A percentile compares a stretch with the other conserved stretches of the same genome.
These are phyloP conservation scores for Nixonia krombeini DNA, from an alignment of 1,140 invertebrate genomes.

Conservation along the genomic window DNA sequence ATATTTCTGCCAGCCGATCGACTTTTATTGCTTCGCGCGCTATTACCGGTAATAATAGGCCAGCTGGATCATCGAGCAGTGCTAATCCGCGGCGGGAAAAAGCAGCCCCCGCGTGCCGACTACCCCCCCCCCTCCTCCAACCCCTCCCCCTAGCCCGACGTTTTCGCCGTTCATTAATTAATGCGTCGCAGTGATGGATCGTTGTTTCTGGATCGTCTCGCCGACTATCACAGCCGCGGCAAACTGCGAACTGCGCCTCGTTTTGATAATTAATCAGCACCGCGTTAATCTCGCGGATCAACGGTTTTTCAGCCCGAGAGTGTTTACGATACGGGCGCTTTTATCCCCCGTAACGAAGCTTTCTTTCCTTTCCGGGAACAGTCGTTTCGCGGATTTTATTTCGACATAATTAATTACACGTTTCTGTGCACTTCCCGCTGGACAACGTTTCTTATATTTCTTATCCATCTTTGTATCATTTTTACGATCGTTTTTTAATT, in stretches of 20 bases:
- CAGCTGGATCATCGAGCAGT: not conserved
- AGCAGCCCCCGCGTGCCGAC: not conserved
- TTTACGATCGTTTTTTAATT: too few species aligned
- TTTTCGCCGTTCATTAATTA: constrained; percentile 1
- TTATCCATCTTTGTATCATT: too few species aligned
- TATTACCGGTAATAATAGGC: not conserved
- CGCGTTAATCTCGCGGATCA: not conserved
- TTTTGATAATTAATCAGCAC: not conserved
- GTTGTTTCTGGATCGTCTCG: not conserved
- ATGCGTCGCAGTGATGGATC: not conserved
- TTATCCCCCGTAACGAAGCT: not conserved
- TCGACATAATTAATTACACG: not conserved
- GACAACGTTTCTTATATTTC: too few species aligned
- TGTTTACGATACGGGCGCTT: too few species aligned
- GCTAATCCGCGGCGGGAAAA: not conserved
- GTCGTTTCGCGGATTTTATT: not conserved
- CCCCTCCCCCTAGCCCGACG: too few species aligned
- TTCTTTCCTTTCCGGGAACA: not conserved
- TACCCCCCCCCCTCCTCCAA: not conserved
- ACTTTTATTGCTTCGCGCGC: not conserved
- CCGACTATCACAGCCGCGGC: not conserved
- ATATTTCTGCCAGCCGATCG: not conserved
- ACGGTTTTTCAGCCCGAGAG: not conserved
- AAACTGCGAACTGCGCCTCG: too few species aligned
- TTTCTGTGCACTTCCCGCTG: not conserved